A percentile compares a stretch with the other conserved stretches of the same genome.
Conservation (phyloP, 1,140 invertebrate genomes). For the Drosophila oshimai region DNA sequence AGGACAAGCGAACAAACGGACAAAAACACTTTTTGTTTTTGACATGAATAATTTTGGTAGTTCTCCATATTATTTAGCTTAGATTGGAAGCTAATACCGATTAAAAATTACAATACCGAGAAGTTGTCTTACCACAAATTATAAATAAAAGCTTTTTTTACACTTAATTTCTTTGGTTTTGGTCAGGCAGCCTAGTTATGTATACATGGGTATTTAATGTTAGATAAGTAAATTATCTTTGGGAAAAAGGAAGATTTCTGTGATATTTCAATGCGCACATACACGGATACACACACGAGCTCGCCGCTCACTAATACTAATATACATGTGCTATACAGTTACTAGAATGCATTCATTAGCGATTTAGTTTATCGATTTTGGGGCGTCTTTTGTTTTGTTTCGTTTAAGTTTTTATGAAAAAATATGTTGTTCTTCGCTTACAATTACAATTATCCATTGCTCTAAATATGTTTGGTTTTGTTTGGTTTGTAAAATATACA, state of each 20-base stretch:
- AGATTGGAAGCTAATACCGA: slow-evolving; percentile 20
- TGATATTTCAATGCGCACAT: slow-evolving; percentile 65
- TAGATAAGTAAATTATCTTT: slow-evolving; percentile 11
- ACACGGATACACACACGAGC: slow-evolving; percentile 47
- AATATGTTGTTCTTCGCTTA: slow-evolving; percentile 71
- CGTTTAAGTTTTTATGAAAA: slow-evolving; percentile 62
- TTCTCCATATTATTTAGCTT: background rate
- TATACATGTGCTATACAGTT: slow-evolving; percentile 63
- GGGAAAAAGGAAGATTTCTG: slow-evolving; percentile 66
- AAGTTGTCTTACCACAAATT: background rate
- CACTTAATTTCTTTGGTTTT: no score
- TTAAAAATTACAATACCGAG: background rate
- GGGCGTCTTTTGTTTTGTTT: slow-evolving; percentile 19
- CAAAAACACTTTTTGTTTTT: no score
- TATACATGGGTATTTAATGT: background rate
- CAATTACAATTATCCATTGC: slow-evolving; percentile 52
- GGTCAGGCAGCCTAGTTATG: slow-evolving; percentile 20
- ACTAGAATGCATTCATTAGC: slow-evolving; percentile 36
- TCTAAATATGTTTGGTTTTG: slow-evolving; percentile 55
- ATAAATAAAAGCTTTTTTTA: background rate
- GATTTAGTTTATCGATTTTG: slow-evolving; percentile 44
- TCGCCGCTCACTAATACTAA: slow-evolving; percentile 23
- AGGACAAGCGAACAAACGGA: background rate
- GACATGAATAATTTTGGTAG: no score
- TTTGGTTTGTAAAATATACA: slow-evolving; percentile 75